These are phyloP conservation scores for Clarias pachynema DNA, from an alignment of 2,797 vertebrate genomes.

Conservation along the genomic window DNA sequence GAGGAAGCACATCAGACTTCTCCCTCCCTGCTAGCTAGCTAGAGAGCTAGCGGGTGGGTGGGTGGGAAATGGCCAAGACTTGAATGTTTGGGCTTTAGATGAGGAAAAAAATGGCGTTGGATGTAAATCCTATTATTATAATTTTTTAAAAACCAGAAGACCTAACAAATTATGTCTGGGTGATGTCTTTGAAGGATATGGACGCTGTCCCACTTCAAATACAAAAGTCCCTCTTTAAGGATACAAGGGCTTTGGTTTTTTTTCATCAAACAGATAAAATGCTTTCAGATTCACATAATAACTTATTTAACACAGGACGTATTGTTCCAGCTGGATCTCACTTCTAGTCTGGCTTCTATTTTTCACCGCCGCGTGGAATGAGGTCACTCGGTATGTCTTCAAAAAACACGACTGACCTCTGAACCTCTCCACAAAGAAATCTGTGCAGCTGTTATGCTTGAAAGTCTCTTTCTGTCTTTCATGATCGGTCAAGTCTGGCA, in stretches of 20 bases:
- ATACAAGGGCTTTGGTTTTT: background rate
- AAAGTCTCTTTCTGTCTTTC: background rate
- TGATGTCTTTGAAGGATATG: background rate
- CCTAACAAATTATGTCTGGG: background rate
- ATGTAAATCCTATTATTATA: background rate
- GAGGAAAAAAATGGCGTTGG: no score
- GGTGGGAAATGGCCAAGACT: background rate
- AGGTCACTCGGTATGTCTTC: constrained; percentile 13
- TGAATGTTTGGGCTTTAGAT: background rate
- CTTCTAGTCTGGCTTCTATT: constrained; percentile 7
- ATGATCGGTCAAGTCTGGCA: constrained; percentile 43
- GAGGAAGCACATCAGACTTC: background rate
- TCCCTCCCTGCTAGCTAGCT: background rate
- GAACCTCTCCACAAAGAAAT: constrained; percentile 33
- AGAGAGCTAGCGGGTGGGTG: no score
- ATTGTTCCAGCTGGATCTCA: constrained; percentile 21
- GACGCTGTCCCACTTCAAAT: background rate
- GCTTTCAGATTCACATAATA: constrained; percentile 11
- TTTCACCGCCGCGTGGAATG: background rate
- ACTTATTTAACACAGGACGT: background rate
- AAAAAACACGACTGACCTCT: constrained; percentile 10
- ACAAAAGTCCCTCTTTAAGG: background rate
- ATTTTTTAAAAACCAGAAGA: background rate
- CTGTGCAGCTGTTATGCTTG: constrained; percentile 25
- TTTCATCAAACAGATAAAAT: constrained; percentile 1